Conservation (phyloP, 2,888 invertebrate species). For the Trichogramma evanescens region DNA sequence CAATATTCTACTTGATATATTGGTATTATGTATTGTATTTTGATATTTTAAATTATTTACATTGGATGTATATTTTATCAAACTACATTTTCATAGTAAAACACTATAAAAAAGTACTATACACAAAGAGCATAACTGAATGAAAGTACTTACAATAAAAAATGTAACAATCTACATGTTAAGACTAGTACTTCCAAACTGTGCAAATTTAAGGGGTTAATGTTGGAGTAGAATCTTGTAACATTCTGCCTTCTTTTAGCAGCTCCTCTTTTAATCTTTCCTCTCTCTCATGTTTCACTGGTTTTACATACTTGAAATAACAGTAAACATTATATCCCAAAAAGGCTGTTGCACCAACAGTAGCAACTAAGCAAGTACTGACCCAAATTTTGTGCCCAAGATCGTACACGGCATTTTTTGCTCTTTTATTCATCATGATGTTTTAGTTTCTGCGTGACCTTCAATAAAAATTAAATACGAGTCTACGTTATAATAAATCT, state of each 20-base stretch:
- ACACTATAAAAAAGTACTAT: background rate
- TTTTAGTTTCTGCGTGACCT: background rate
- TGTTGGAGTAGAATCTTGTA: background rate
- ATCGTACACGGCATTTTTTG: conserved; percentile 7
- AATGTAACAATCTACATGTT: conserved; percentile 5
- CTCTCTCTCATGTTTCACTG: conserved; percentile 38
- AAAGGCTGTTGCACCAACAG: background rate
- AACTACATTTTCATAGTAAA: background rate
- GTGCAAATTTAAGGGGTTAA: background rate
- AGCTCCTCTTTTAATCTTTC: conserved; percentile 40
- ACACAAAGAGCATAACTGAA: background rate
- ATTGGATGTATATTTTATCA: background rate
- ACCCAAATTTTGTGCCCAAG: conserved; percentile 4
- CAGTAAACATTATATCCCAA: conserved; percentile 37
- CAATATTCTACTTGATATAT: too few relatives aligned
- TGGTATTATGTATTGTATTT: too few relatives aligned
- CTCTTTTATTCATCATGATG: background rate
- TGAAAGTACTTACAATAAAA: background rate
- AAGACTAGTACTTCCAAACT: too few relatives aligned
- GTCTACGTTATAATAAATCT: background rate
- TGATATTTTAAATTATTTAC: background rate
- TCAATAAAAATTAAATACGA: background rate
- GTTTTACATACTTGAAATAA: conserved; percentile 49
- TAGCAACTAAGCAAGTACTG: background rate
- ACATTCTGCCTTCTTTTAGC: conserved; percentile 20